Percentiles rank a stretch among this genome's conserved stretches.
Evolutionary conservation across 2,888 invertebrate genomes (phyloP).

Genomic region (Conus canariensis): DNA sequence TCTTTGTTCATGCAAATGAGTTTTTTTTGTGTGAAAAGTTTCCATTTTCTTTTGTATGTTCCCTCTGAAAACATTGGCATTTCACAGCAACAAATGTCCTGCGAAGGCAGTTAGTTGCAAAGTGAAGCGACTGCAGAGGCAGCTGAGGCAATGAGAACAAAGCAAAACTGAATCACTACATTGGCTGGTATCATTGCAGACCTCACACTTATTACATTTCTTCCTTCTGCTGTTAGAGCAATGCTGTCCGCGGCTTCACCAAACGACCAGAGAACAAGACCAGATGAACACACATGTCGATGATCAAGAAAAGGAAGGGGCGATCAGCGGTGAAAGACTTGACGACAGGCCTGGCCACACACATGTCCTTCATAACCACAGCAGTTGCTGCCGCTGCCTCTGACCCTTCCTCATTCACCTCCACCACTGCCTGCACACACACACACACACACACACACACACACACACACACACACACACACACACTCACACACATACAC

Average conservation of each 20-base stretch:
- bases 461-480: no score
- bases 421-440: conserved; percentile 71
- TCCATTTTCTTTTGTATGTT: no score
- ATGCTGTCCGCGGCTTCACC: background rate
- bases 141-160: no score
- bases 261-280: conserved; percentile 59
- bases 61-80: no score
- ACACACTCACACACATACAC: no score
- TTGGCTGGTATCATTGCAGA: no score
- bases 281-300: conserved; percentile 54
- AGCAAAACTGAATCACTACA: no score
- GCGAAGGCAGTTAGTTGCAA: no score
- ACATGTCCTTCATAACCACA: conserved; percentile 52
- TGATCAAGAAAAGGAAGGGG: conserved; percentile 74
- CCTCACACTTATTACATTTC: background rate
- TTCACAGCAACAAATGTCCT: no score
- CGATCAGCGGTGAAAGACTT: conserved; percentile 63
- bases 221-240: background rate
- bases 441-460: background rate
- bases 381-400: conserved; percentile 76
- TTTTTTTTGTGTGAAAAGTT: no score
- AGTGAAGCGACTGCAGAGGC: no score
- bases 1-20: no score
- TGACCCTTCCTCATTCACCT: conserved; percentile 76
- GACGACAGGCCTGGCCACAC: conserved; percentile 43